Conservation (phyloP, 1,140 invertebrate species). For the Drosophila ercepeae region DNA sequence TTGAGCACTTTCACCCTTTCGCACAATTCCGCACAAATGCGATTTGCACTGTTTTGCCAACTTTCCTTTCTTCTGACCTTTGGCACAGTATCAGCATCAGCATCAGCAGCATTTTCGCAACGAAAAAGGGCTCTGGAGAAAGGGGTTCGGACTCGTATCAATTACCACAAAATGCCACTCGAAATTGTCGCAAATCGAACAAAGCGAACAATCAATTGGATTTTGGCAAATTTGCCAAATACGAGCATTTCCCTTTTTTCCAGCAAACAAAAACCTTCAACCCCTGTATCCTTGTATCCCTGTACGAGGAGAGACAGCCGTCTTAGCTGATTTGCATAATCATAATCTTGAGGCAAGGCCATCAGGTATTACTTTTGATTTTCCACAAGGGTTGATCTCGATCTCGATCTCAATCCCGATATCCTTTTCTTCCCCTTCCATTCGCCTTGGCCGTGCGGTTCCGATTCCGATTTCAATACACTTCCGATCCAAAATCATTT, state of each 20-base stretch:
- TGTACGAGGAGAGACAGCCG: no score
- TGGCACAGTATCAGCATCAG: no score
- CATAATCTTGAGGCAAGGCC: constrained; percentile 42
- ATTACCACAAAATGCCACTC: constrained; percentile 61
- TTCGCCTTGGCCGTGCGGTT: neutral
- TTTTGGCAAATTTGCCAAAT: constrained; percentile 60
- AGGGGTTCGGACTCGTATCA: constrained; percentile 31
- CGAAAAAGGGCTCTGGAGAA: constrained; percentile 7
- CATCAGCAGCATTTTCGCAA: constrained; percentile 42
- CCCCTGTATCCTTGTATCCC: no score
- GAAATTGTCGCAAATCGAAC: constrained; percentile 47
- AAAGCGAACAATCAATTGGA: constrained; percentile 53
- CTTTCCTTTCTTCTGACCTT: constrained; percentile 10
- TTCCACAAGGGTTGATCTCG: constrained; percentile 27
- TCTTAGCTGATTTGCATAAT: constrained; percentile 49
- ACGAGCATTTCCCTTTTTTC: neutral
- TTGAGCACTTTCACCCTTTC: constrained; percentile 36
- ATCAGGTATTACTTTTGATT: constrained; percentile 19
- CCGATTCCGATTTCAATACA: constrained; percentile 48
- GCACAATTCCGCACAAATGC: neutral
- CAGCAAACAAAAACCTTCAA: neutral
- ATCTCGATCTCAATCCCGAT: constrained; percentile 37
- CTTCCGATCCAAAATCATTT: constrained; percentile 50
- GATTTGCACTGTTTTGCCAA: constrained; percentile 37
- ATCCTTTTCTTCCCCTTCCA: neutral